Evolutionary conservation across 2,113 vertebrate genomes (phyloP).

Genomic region (Albula goreensis): DNA sequence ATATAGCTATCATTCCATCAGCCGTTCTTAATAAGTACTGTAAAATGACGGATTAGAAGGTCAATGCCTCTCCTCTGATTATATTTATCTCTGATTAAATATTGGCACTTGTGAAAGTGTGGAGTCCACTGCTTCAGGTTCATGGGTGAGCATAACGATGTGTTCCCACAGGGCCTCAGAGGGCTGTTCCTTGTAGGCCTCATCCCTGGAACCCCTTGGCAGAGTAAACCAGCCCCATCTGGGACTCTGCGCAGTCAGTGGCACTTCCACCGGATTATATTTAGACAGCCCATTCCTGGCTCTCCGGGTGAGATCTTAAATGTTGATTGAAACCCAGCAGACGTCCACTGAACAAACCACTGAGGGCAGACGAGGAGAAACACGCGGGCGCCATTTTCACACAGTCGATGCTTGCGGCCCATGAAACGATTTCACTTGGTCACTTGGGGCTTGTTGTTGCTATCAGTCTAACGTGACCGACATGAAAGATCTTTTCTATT

Average conservation of each 20-base stretch:
- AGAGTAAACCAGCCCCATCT: conserved; percentile 39
- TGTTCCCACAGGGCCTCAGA: neutral
- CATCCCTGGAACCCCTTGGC: conserved; percentile 46
- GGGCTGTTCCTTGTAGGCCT: conserved; percentile 4
- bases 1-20: neutral
- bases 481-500: neutral
- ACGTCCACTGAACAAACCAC: conserved; percentile 50
- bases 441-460: conserved; percentile 16
- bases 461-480: conserved; percentile 23
- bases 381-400: neutral
- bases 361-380: conserved; percentile 25
- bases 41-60: neutral
- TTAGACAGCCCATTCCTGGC: conserved; percentile 45
- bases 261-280: conserved; percentile 52
- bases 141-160: neutral
- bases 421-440: conserved; percentile 32
- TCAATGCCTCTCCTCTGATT: neutral
- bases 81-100: neutral
- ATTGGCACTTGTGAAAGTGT: neutral
- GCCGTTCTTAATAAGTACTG: neutral
- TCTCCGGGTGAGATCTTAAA: conserved; percentile 37
- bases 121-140: neutral
- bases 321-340: conserved; percentile 60
- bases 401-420: conserved; percentile 33
- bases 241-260: conserved; percentile 42